Conservation (phyloP, 2,113 vertebrate species). For the Ophthalmolycus amberensis region DNA sequence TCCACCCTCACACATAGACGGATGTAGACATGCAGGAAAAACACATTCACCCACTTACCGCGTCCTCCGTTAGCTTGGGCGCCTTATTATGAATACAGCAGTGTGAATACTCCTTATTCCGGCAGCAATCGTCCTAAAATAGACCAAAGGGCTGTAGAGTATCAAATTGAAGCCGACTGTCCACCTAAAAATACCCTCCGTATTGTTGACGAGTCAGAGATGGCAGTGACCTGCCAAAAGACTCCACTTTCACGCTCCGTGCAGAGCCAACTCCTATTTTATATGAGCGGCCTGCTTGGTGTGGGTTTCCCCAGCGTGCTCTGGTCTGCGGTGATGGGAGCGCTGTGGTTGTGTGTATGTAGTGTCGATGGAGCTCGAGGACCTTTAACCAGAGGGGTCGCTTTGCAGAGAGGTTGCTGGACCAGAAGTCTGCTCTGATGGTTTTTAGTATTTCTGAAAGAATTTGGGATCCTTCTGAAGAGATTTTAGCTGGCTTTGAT, state of each 20-base stretch:
- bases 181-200: conserved; percentile 70
- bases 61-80: conserved; percentile 22
- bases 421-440: neutral
- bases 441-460: neutral
- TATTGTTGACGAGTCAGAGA: conserved; percentile 70
- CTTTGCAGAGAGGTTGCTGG: neutral
- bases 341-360: conserved; percentile 53
- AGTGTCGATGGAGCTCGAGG: conserved; percentile 57
- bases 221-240: conserved; percentile 65
- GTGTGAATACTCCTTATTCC: conserved; percentile 50
- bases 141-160: conserved; percentile 55
- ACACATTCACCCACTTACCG: conserved; percentile 31
- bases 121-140: conserved; percentile 48
- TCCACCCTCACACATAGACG: neutral
- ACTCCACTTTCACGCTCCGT: conserved; percentile 58
- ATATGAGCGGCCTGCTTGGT: conserved; percentile 42
- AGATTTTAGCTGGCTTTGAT: conserved; percentile 5
- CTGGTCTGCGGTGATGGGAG: conserved; percentile 55
- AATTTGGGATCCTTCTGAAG: neutral
- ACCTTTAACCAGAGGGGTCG: conserved; percentile 50
- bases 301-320: conserved; percentile 63
- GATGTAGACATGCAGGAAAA: conserved; percentile 16
- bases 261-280: conserved; percentile 55
- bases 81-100: conserved; percentile 36
- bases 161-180: conserved; percentile 69